These are phyloP conservation scores for Orussus abietinus DNA, from an alignment of 1,140 invertebrate species.

Conservation along the genomic window DNA sequence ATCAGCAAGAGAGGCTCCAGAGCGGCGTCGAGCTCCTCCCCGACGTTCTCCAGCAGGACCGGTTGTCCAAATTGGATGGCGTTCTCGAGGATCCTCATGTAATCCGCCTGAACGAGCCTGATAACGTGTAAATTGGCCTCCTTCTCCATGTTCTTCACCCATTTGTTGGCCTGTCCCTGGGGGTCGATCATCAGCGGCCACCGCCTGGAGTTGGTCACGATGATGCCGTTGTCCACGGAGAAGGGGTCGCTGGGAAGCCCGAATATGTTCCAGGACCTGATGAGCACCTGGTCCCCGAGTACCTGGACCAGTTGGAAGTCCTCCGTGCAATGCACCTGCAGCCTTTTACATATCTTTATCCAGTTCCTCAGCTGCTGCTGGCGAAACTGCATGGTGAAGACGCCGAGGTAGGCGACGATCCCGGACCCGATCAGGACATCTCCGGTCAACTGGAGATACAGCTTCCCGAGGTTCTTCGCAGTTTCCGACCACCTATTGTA, in stretches of 20 bases:
- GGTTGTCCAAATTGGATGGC: constrained; percentile 91
- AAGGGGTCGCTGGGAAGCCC: constrained; percentile 86
- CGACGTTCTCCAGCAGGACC: constrained; percentile 79
- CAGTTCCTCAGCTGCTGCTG: constrained; percentile 68
- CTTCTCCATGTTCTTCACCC: constrained; percentile 93
- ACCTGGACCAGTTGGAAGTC: constrained; percentile 72
- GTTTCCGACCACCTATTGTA: constrained; percentile 78
- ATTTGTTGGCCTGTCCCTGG: constrained; percentile 90
- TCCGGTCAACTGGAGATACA: constrained; percentile 51
- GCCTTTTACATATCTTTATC: constrained; percentile 63
- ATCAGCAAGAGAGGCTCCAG: constrained; percentile 84
- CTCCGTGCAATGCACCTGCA: constrained; percentile 70
- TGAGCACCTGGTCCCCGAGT: constrained; percentile 82
- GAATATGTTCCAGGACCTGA: constrained; percentile 87
- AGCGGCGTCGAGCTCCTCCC: constrained; percentile 85
- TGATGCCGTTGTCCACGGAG: constrained; percentile 90
- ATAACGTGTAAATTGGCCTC: constrained; percentile 79
- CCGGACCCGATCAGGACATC: constrained; percentile 33
- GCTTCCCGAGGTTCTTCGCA: constrained; percentile 68
- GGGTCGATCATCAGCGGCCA: constrained; percentile 95
- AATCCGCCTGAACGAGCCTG: constrained; percentile 76
- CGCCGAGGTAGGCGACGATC: constrained; percentile 81
- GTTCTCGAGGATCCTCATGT: constrained; percentile 83
- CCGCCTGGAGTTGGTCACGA: constrained; percentile 73
- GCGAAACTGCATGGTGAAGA: constrained; percentile 79